These are phyloP conservation scores for Limanda limanda DNA, from an alignment of 2,113 vertebrate species.

Conservation along the genomic window DNA sequence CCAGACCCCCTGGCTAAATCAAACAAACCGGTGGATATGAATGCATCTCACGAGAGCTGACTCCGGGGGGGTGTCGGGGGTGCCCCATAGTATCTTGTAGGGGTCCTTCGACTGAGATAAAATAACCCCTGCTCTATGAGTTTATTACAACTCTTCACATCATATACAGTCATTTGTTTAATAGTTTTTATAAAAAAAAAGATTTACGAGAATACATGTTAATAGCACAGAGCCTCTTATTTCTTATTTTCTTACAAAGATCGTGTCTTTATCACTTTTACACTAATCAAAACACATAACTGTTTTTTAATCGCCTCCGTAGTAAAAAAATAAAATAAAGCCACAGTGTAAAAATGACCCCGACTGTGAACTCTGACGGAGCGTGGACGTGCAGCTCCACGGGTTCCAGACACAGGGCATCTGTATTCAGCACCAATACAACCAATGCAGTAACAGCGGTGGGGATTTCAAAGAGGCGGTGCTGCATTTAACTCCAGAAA, in stretches of 20 bases:
- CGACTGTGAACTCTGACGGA: neutral
- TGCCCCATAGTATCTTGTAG: too few species aligned
- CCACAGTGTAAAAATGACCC: neutral
- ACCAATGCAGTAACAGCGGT: slow-evolving; percentile 11
- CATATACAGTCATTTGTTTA: too few species aligned
- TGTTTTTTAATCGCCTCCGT: neutral
- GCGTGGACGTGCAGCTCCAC: slow-evolving; percentile 11
- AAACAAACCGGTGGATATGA: too few species aligned
- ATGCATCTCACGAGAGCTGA: too few species aligned
- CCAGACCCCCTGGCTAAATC: too few species aligned
- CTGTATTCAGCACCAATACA: slow-evolving; percentile 44
- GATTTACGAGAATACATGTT: too few species aligned
- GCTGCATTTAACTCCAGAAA: slow-evolving; percentile 12
- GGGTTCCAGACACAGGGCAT: slow-evolving; percentile 13
- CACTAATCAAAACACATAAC: slow-evolving; percentile 14
- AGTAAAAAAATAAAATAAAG: neutral
- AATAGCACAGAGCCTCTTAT: too few species aligned
- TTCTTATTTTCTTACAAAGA: neutral
- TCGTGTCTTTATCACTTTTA: neutral
- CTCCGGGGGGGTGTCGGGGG: too few species aligned
- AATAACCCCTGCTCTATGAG: too few species aligned
- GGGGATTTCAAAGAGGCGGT: slow-evolving; percentile 1
- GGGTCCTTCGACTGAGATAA: too few species aligned
- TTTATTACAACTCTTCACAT: too few species aligned
- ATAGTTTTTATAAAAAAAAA: too few species aligned